phyloP scores from a whole-genome alignment of 2,113 vertebrate genomes.

The Dissostichus mawsoni region DNA sequence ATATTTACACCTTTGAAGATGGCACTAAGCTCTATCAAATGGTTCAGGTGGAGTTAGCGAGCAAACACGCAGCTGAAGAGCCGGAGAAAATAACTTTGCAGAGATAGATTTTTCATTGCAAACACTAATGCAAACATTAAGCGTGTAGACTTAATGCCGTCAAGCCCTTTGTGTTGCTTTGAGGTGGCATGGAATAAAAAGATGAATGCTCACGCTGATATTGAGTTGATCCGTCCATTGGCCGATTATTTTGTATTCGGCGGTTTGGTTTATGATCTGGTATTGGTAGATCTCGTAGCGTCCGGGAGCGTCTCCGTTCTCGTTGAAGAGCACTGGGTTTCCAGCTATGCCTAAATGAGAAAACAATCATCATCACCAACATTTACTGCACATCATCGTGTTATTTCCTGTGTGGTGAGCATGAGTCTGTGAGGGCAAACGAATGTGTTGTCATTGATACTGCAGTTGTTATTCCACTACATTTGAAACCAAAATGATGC shows the following conservation, averaged over 20 bases:
- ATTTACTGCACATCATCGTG: constrained; percentile 13
- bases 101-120: constrained; percentile 33
- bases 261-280: constrained; percentile 91
- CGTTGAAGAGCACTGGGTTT: constrained; percentile 96
- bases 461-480: background rate
- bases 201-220: constrained; percentile 86
- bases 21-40: constrained; percentile 50
- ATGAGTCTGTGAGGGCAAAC: constrained; percentile 16
- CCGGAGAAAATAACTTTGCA: constrained; percentile 21
- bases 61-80: constrained; percentile 37
- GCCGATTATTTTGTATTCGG: constrained; percentile 95
- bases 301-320: constrained; percentile 90
- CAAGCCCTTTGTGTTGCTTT: background rate
- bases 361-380: constrained; percentile 16
- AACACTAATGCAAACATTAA: constrained; percentile 16
- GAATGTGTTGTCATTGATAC: constrained; percentile 12
- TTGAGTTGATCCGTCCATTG: constrained; percentile 95
- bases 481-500: constrained; percentile 22
- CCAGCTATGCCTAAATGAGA: constrained; percentile 91
- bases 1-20: constrained; percentile 77
- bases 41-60: constrained; percentile 45
- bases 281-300: constrained; percentile 96
- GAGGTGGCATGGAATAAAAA: background rate
- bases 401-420: constrained; percentile 13
- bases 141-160: background rate